phyloP scores from a whole-genome alignment of 1,140 invertebrate species.

The Lasaia peninsularis region DNA sequence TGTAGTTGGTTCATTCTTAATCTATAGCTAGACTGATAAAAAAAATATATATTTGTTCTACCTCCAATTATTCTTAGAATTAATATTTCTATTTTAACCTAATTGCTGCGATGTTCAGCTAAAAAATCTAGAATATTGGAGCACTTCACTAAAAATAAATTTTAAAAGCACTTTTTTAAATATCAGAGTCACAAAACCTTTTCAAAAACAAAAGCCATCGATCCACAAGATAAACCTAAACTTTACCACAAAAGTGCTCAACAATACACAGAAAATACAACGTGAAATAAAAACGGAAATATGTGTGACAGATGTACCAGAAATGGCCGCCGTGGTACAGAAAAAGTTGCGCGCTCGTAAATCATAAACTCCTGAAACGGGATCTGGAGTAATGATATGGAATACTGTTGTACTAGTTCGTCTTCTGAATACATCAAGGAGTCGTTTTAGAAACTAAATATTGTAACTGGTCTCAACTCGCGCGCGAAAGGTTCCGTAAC shows the following conservation, averaged over 20 bases:
- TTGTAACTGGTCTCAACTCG: too few relatives aligned
- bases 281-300: conserved; percentile 8
- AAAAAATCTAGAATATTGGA: too few relatives aligned
- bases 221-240: conserved; percentile 6
- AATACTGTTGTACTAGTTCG: background rate
- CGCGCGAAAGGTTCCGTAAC: too few relatives aligned
- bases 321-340: conserved; percentile 8
- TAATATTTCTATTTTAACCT: too few relatives aligned
- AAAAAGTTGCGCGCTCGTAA: conserved; percentile 19
- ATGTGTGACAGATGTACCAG: conserved; percentile 12
- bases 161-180: background rate
- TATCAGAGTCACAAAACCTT: background rate
- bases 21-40: too few relatives aligned
- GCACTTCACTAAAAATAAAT: background rate
- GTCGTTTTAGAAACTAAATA: background rate
- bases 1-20: too few relatives aligned
- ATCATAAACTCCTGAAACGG: conserved; percentile 14
- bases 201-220: background rate
- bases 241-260: conserved; percentile 9
- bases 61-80: too few relatives aligned
- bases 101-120: too few relatives aligned
- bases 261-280: conserved; percentile 12
- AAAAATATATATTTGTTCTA: too few relatives aligned
- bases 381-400: conserved; percentile 4
- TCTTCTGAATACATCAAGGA: background rate